Base-by-base conservation (phyloP, 2,113 vertebrate genomes). In the Pitta sordida region DNA sequence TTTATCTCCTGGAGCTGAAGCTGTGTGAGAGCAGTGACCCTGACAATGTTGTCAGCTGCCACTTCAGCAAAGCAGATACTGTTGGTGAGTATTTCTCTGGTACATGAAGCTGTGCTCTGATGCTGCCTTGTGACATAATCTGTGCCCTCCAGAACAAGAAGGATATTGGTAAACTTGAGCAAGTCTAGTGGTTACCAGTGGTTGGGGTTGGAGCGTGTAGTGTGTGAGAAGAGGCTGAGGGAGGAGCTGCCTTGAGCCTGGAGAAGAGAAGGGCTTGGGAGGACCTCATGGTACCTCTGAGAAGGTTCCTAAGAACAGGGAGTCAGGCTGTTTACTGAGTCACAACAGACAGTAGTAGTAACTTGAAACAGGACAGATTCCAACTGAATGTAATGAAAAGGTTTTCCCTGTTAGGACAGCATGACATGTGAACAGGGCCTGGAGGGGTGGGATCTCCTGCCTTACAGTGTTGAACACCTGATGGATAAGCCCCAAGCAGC, bases 1-100 rank as follows among this genome's bases (percentile, higher is more conserved):
- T 99, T 67, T 99, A 99, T 97, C 98, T 99, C 90, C 95, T 99
- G 68, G 99, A 99, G 94, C 96, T 99, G 91, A 99, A 99, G 95
- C 96, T 99, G 75, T 99, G 99, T 30, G 98, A 99, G 92, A 98
- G 99, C 95, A 98, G 98, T 3, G 97, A 99, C 96, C 98, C 99
- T 59, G 98, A 98, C 64, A 98, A 98, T 34, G 95, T 98, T 37
- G 85, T 99, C 70, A 99, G 98, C 23, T 98, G 98, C 43, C 98
- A 99, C 96, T 99, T 99, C 84, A 99, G 99, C 97, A 99, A 99
- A 98, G 99, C 98, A 62, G 99, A 99, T 82, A 99, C 99, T 63
- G 98, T 99, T 91, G 99, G 99, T 99, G 87, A 98, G 98, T 88
- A 67, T 34, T 15, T 83, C 49, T 70, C 22, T 88, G 20, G 16